These are phyloP conservation scores for Pterocles gutturalis DNA, from an alignment of 2,113 vertebrate genomes.

Conservation along the genomic window DNA sequence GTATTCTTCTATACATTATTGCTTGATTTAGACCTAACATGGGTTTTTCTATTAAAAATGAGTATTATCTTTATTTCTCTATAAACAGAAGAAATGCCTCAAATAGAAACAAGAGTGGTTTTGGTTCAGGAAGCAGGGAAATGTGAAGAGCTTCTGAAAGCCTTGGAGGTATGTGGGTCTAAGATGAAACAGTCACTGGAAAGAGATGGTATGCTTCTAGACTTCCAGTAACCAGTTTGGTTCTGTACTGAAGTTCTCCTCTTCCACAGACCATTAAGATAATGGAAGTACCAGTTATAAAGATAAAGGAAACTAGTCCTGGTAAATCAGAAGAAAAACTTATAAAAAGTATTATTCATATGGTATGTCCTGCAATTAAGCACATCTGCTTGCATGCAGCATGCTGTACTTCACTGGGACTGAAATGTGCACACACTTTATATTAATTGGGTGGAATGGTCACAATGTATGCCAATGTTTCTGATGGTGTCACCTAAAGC, in stretches of 20 bases:
- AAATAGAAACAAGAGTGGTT: slow-evolving; percentile 90
- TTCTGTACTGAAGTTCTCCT: slow-evolving; percentile 78
- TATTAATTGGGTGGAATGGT: background rate
- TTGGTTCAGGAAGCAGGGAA: slow-evolving; percentile 88
- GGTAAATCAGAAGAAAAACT: slow-evolving; percentile 89
- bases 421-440: background rate
- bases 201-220: background rate
- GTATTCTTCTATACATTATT: background rate
- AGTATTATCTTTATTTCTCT: slow-evolving; percentile 19
- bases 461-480: background rate
- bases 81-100: slow-evolving; percentile 87
- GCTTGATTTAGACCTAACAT: background rate
- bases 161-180: slow-evolving; percentile 86
- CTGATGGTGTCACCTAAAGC: background rate
- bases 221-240: background rate
- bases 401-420: slow-evolving; percentile 68
- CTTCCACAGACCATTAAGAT: slow-evolving; percentile 91
- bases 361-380: slow-evolving; percentile 86
- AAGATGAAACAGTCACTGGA: background rate
- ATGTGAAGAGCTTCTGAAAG: slow-evolving; percentile 83
- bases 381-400: slow-evolving; percentile 72
- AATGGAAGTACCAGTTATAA: slow-evolving; percentile 98
- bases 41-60: background rate
- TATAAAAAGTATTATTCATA: slow-evolving; percentile 96
- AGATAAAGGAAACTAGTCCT: slow-evolving; percentile 91